A percentile compares a stretch with the other conserved stretches of the same genome.
Evolutionary conservation across 2,113 vertebrate genomes (phyloP).

Genomic region (Rhagologus leucostigma): DNA sequence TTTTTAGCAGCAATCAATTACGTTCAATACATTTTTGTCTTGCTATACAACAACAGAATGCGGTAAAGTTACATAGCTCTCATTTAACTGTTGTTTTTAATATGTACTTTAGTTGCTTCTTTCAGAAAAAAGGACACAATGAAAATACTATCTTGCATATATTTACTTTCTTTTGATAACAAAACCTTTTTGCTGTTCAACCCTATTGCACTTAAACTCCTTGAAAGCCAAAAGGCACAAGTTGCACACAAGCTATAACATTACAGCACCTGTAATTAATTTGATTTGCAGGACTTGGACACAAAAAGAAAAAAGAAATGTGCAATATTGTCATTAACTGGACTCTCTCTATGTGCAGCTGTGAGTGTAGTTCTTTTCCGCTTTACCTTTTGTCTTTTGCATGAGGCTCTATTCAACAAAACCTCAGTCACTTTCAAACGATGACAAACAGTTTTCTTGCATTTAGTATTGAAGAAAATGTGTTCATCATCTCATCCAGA

Average conservation of each 20-base stretch:
- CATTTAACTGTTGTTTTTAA: background rate
- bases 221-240: background rate
- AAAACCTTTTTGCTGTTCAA: background rate
- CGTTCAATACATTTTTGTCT: background rate
- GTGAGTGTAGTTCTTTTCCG: background rate
- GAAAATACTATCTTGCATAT: background rate
- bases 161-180: background rate
- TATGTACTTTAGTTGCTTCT: background rate
- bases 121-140: background rate
- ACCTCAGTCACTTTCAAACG: background rate
- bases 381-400: background rate
- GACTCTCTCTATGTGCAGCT: background rate
- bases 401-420: background rate
- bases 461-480: background rate
- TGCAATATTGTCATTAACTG: background rate
- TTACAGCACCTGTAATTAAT: background rate
- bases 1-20: background rate
- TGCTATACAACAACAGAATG: background rate
- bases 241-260: background rate
- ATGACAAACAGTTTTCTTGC: background rate
- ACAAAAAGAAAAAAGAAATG: background rate
- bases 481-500: background rate
- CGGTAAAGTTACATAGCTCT: background rate
- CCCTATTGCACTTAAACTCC: background rate
- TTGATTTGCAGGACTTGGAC: background rate